phyloP scores from a whole-genome alignment of 2,888 invertebrate genomes.

The Microctonus brassicae region DNA sequence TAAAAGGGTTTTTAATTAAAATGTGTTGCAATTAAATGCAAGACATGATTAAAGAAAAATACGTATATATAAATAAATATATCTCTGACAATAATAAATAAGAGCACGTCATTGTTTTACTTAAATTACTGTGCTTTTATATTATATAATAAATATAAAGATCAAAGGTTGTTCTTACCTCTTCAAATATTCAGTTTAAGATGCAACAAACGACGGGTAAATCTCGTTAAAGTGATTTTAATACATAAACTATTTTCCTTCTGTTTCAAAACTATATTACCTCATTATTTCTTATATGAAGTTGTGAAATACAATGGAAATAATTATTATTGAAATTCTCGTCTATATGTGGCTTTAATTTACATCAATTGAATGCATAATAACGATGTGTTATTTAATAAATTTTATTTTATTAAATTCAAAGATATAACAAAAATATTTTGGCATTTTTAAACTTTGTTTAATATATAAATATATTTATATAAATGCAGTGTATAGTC shows the following conservation, averaged over 20 bases:
- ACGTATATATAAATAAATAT: too few species aligned
- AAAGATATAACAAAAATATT: not conserved
- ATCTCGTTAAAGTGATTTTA: constrained; percentile 23
- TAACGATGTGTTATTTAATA: not conserved
- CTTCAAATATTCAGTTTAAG: constrained; percentile 1
- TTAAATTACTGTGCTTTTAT: constrained; percentile 14
- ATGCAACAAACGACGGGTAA: constrained; percentile 3
- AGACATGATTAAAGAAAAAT: not conserved
- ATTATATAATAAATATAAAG: constrained; percentile 1
- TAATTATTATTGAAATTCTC: not conserved
- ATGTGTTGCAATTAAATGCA: constrained; percentile 8
- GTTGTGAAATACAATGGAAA: not conserved
- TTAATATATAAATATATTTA: not conserved
- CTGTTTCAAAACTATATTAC: not conserved
- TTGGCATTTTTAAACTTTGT: not conserved
- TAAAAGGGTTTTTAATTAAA: not conserved
- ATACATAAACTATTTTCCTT: not conserved
- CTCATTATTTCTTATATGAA: not conserved
- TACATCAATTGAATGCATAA: not conserved
- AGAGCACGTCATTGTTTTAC: constrained; percentile 4
- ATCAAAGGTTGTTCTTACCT: not conserved
- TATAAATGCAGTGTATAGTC: not conserved
- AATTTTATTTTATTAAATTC: too few species aligned
- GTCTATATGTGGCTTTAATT: not conserved
- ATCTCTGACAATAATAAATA: not conserved